Conservation (phyloP, 1,140 invertebrate species). For the Drosophila asahinai region DNA sequence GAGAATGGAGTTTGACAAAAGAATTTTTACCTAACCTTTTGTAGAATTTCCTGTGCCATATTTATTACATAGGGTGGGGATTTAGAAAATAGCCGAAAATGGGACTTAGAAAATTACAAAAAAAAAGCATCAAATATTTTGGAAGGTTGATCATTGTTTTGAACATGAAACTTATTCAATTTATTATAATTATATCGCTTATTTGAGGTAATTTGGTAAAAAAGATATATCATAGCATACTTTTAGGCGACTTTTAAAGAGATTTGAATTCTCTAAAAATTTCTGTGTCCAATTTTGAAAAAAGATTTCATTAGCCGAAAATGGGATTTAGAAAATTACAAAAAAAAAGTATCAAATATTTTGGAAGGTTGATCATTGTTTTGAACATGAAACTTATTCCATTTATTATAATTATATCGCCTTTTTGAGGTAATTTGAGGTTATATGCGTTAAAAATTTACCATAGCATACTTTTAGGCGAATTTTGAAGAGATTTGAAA, state of each 20-base stretch:
- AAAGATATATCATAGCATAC: neutral
- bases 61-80: neutral
- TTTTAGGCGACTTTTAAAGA: neutral
- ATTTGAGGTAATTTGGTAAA: no score
- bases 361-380: no score
- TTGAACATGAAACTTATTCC: no score
- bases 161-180: no score
- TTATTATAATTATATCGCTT: no score
- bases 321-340: no score
- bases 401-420: no score
- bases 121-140: no score
- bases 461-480: neutral
- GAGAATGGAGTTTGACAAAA: neutral
- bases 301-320: no score
- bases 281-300: neutral
- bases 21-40: neutral
- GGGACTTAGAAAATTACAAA: neutral
- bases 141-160: no score
- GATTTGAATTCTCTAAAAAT: neutral
- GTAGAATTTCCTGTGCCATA: neutral
- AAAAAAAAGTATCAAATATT: neutral
- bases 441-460: no score
- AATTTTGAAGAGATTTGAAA: neutral
- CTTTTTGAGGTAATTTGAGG: no score
- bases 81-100: neutral